phyloP scores from a whole-genome alignment of 2,113 vertebrate species.

The Saimiri boliviensis region DNA sequence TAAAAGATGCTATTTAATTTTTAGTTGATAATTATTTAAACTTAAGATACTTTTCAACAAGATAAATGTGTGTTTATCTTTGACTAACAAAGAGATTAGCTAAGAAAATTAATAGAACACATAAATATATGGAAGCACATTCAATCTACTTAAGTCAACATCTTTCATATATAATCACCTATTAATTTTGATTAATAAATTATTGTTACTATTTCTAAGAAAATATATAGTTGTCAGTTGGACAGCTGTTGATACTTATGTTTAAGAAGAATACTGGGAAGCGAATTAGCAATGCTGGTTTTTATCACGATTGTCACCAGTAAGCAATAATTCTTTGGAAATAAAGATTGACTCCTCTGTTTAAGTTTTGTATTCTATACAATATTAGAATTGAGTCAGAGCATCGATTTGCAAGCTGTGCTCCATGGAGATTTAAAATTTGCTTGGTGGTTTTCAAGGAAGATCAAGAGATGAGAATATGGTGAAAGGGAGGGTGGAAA shows the following conservation, averaged over 20 bases:
- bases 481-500: not conserved
- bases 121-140: not conserved
- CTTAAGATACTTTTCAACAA: not conserved
- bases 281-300: not conserved
- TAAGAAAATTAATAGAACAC: not conserved
- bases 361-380: not conserved
- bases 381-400: not conserved
- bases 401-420: not conserved
- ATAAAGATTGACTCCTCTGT: not conserved
- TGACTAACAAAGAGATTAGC: not conserved
- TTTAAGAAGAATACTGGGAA: not conserved
- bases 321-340: not conserved
- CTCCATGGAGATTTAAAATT: not conserved
- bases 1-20: not conserved
- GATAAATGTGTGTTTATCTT: not conserved
- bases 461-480: not conserved
- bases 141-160: not conserved
- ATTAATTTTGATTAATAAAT: not conserved
- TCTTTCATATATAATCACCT: not conserved
- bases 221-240: not conserved
- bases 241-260: not conserved
- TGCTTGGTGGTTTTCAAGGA: not conserved
- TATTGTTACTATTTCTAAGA: not conserved
- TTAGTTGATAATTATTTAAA: not conserved
- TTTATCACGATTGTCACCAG: not conserved